Conservation (phyloP, 2,888 invertebrate genomes). For the Leucophora obtusa region DNA sequence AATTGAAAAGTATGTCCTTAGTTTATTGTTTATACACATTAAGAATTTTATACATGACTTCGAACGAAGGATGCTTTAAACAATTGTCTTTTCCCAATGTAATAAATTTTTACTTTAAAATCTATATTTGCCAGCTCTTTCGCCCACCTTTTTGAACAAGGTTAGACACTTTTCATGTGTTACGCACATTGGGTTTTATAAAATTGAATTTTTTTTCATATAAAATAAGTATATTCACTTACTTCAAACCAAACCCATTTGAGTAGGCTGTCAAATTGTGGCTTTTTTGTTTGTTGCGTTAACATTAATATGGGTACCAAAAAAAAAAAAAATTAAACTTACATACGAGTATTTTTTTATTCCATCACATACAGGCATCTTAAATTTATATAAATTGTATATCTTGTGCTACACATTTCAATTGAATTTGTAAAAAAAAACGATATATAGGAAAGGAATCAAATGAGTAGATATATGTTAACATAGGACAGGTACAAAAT, state of each 20-base stretch:
- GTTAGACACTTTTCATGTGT: slow-evolving; percentile 41
- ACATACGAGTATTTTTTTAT: neutral
- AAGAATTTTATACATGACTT: no score
- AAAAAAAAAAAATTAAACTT: slow-evolving; percentile 8
- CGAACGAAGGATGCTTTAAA: no score
- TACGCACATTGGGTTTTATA: slow-evolving; percentile 45
- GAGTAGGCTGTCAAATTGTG: slow-evolving; percentile 63
- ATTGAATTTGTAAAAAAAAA: slow-evolving; percentile 49
- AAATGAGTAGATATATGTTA: slow-evolving; percentile 9
- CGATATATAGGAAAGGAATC: slow-evolving; percentile 32
- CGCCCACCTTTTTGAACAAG: slow-evolving; percentile 36
- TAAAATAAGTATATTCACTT: slow-evolving; percentile 10
- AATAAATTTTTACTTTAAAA: neutral
- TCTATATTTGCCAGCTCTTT: slow-evolving; percentile 10
- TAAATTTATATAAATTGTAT: slow-evolving; percentile 38
- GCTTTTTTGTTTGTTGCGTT: slow-evolving; percentile 40
- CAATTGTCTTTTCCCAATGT: no score
- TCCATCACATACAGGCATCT: slow-evolving; percentile 40
- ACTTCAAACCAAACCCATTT: slow-evolving; percentile 55
- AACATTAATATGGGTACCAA: slow-evolving; percentile 41
- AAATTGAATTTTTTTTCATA: slow-evolving; percentile 52
- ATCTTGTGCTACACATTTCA: slow-evolving; percentile 53
- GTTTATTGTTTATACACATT: no score
- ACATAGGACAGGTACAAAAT: slow-evolving; percentile 55
- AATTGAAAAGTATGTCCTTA: no score